Percentiles rank a stretch among this genome's conserved stretches.
Conservation (phyloP, 2,113 vertebrate genomes). For the Elachura formosa region DNA sequence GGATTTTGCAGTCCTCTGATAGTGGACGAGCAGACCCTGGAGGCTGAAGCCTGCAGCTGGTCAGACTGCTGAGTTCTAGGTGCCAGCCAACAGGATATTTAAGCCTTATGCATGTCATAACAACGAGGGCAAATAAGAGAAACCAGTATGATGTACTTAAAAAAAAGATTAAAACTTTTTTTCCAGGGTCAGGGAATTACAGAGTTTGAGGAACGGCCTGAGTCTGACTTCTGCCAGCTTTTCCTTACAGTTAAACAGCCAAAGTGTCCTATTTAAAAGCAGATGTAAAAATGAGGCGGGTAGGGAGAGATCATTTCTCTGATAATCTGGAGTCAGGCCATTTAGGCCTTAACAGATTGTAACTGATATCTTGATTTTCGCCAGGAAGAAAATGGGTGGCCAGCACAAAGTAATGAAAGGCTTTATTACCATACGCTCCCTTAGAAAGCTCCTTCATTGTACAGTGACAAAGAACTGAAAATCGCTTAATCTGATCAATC, state of each 20-base stretch:
- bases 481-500: not conserved
- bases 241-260: not conserved
- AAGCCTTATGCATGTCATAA: not conserved
- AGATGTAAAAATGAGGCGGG: not conserved
- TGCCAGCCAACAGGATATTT: not conserved
- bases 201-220: not conserved
- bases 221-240: not conserved
- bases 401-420: slow-evolving; percentile 20
- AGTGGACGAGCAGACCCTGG: not conserved
- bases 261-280: slow-evolving; percentile 23
- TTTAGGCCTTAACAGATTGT: slow-evolving; percentile 18
- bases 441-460: not conserved
- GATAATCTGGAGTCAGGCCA: slow-evolving; percentile 42
- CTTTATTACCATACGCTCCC: not conserved
- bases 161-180: not conserved
- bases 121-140: not conserved
- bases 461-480: not conserved
- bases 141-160: not conserved
- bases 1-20: not conserved
- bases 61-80: not conserved
- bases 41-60: not conserved
- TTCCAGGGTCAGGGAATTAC: not conserved
- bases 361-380: slow-evolving; percentile 46
- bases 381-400: not conserved
- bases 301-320: slow-evolving; percentile 42